These are phyloP conservation scores for Patella vulgata DNA, from an alignment of 1,140 invertebrate species.

Conservation along the genomic window DNA sequence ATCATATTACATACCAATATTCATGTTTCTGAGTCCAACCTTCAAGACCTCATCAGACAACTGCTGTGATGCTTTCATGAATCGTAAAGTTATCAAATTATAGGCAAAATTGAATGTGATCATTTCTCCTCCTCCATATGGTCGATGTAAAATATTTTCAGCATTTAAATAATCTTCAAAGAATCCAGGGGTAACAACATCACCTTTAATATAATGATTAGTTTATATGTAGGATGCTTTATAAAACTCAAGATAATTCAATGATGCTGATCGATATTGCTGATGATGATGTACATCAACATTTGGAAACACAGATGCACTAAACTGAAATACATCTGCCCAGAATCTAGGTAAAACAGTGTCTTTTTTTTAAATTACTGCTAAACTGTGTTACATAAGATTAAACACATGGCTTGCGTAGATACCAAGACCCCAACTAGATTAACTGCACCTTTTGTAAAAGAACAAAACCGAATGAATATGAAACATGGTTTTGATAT, in stretches of 20 bases:
- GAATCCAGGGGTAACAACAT: constrained; percentile 94
- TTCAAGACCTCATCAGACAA: constrained; percentile 74
- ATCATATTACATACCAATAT: constrained; percentile 70
- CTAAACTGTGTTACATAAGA: too few relatives aligned
- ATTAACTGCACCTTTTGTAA: too few relatives aligned
- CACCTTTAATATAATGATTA: constrained; percentile 70
- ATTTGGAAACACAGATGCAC: too few relatives aligned
- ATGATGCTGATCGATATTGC: too few relatives aligned
- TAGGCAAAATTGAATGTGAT: constrained; percentile 96
- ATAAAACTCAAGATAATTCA: constrained; percentile 4
- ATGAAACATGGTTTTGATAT: too few relatives aligned
- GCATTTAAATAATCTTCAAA: constrained; percentile 56
- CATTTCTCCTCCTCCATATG: constrained; percentile 87
- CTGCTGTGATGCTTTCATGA: constrained; percentile 90
- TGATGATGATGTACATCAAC: too few relatives aligned
- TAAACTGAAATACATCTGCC: too few relatives aligned
- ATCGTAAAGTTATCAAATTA: constrained; percentile 89
- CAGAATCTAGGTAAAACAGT: too few relatives aligned
- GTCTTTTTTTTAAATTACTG: too few relatives aligned
- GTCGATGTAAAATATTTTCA: constrained; percentile 57
- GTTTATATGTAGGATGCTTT: neutral
- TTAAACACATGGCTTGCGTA: too few relatives aligned
- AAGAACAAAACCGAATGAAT: too few relatives aligned
- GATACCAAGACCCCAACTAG: too few relatives aligned
- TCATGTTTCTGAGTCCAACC: constrained; percentile 86